Conservation (phyloP, 2,113 vertebrate species). For the Larimichthys polyactis region DNA sequence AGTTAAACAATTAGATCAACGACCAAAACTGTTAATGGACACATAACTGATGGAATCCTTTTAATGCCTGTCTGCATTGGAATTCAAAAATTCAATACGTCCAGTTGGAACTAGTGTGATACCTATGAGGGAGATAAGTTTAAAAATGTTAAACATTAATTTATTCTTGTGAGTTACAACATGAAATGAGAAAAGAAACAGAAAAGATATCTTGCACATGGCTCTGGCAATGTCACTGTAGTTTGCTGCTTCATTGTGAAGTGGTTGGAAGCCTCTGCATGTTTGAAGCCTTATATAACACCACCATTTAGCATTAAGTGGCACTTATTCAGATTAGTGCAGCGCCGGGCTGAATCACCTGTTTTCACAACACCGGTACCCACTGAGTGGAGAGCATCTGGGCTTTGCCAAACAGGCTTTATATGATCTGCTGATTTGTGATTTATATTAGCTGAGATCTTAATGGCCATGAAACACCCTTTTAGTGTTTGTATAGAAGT, state of each 20-base stretch:
- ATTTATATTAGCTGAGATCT: conserved; percentile 52
- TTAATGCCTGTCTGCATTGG: background rate
- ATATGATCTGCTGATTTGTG: conserved; percentile 39
- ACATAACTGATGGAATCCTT: background rate
- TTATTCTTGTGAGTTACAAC: background rate
- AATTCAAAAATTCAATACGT: background rate
- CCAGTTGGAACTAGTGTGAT: background rate
- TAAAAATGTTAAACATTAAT: background rate
- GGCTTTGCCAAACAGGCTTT: conserved; percentile 50
- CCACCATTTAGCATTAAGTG: conserved; percentile 79
- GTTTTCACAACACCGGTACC: conserved; percentile 68
- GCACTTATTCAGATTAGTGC: conserved; percentile 81
- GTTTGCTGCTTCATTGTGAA: conserved; percentile 32
- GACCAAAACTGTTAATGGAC: background rate
- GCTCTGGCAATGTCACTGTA: background rate
- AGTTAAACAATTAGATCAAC: background rate
- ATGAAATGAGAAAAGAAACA: background rate
- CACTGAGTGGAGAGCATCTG: conserved; percentile 41
- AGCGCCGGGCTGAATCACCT: conserved; percentile 71
- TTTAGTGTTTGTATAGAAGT: conserved; percentile 24
- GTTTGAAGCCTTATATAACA: conserved; percentile 73
- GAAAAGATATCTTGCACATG: background rate
- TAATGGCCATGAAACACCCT: conserved; percentile 29
- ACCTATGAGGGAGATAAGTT: background rate
- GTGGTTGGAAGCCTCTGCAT: conserved; percentile 55